Conservation (phyloP, 2,797 vertebrate genomes). For the Notoglanidium macrostoma region DNA sequence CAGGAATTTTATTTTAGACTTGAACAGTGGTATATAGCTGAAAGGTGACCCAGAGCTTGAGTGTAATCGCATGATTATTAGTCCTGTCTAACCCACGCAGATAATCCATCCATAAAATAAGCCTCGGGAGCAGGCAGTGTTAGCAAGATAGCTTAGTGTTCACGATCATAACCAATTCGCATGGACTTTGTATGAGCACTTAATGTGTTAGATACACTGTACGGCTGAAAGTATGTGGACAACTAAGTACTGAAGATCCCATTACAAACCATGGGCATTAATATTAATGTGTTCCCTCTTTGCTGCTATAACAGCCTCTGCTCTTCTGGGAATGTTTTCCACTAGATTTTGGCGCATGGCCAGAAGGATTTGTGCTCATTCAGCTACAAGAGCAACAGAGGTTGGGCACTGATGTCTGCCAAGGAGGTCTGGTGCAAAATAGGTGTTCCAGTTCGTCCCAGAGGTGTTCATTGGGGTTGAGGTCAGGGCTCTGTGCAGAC, state of each 20-base stretch:
- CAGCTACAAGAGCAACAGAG: background rate
- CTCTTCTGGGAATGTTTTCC: background rate
- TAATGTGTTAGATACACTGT: background rate
- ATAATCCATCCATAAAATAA: background rate
- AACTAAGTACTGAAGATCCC: background rate
- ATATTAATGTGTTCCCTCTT: background rate
- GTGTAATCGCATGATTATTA: background rate
- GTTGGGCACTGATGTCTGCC: background rate
- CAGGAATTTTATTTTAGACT: slow-evolving; percentile 1
- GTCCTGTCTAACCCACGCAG: background rate
- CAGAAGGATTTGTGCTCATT: background rate
- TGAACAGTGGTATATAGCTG: background rate
- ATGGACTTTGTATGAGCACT: background rate
- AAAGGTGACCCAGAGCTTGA: background rate
- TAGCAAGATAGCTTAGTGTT: background rate
- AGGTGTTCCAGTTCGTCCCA: background rate
- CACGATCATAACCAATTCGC: too few relatives aligned
- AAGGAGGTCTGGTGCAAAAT: background rate
- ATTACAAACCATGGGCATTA: background rate
- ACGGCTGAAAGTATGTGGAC: background rate
- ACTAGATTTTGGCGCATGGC: background rate
- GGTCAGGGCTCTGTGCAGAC: background rate
- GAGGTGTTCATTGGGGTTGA: background rate
- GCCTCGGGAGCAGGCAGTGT: background rate
- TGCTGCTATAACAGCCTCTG: background rate